Conservation (phyloP, 2,797 vertebrate species). For the Anguilla pacifica region DNA sequence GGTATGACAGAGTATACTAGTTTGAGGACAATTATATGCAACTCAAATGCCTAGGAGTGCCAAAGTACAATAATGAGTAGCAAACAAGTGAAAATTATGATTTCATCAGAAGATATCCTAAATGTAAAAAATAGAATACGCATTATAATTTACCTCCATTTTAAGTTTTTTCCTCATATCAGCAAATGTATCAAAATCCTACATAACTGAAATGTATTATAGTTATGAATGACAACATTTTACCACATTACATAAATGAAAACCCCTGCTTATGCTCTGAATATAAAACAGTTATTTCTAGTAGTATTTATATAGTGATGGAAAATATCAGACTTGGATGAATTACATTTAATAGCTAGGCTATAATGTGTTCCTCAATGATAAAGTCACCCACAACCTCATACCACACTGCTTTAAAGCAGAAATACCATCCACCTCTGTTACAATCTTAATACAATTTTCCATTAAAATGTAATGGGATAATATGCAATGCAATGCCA, state of each 20-base stretch:
- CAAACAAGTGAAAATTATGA: not conserved
- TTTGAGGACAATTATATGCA: not conserved
- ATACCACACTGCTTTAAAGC: not conserved
- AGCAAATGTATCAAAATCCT: not conserved
- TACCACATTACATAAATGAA: too few species aligned
- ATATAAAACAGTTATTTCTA: not conserved
- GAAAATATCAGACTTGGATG: not conserved
- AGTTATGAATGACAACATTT: not conserved
- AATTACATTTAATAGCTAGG: not conserved
- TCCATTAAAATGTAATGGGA: not conserved
- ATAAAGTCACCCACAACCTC: not conserved
- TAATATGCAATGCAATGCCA: not conserved
- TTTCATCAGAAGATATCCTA: not conserved
- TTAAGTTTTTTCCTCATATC: too few species aligned
- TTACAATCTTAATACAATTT: not conserved
- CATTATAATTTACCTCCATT: not conserved
- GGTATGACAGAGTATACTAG: not conserved
- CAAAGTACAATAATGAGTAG: not conserved
- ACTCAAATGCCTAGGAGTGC: not conserved
- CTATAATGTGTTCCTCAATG: not conserved
- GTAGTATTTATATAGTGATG: not conserved
- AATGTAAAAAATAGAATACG: not conserved
- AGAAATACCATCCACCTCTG: not conserved
- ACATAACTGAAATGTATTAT: not conserved
- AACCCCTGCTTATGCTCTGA: too few species aligned